These are phyloP conservation scores for Morpho achilles DNA, from an alignment of 2,888 invertebrate genomes.

Conservation along the genomic window DNA sequence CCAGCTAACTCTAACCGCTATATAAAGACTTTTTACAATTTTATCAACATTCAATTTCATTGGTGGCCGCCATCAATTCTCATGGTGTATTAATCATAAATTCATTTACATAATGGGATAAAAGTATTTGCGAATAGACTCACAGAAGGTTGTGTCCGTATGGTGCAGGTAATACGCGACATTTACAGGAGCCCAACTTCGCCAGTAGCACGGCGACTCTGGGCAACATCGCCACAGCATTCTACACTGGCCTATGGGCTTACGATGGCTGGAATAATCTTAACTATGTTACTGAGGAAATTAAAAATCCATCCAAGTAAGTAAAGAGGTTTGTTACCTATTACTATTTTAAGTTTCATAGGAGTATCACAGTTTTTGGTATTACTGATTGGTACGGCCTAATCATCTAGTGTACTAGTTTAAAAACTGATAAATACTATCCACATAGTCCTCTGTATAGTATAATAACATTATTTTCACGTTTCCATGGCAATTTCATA, in stretches of 20 bases:
- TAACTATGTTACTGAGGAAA: conserved; percentile 99
- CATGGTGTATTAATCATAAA: conserved; percentile 18
- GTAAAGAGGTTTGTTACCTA: conserved; percentile 36
- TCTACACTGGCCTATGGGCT: conserved; percentile 97
- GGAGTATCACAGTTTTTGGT: too few relatives aligned
- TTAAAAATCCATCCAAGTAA: conserved; percentile 95
- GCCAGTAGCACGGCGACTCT: conserved; percentile 84
- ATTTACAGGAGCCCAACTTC: conserved; percentile 89
- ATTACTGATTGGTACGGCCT: too few relatives aligned
- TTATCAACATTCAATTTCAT: not conserved
- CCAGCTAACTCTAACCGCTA: too few relatives aligned
- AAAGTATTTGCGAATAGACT: conserved; percentile 60
- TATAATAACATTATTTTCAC: too few relatives aligned
- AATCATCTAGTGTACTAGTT: too few relatives aligned
- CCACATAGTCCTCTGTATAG: too few relatives aligned
- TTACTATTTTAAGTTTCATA: too few relatives aligned
- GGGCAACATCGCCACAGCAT: conserved; percentile 94
- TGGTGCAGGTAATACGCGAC: conserved; percentile 90
- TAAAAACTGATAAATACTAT: too few relatives aligned
- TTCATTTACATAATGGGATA: conserved; percentile 48
- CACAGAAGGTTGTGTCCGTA: conserved; percentile 73
- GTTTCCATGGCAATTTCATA: too few relatives aligned
- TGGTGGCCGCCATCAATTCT: not conserved
- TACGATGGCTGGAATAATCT: conserved; percentile 99
- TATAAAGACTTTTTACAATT: not conserved